These are phyloP conservation scores for Raphicerus campestris DNA, from an alignment of 2,113 vertebrate species.

Conservation along the genomic window DNA sequence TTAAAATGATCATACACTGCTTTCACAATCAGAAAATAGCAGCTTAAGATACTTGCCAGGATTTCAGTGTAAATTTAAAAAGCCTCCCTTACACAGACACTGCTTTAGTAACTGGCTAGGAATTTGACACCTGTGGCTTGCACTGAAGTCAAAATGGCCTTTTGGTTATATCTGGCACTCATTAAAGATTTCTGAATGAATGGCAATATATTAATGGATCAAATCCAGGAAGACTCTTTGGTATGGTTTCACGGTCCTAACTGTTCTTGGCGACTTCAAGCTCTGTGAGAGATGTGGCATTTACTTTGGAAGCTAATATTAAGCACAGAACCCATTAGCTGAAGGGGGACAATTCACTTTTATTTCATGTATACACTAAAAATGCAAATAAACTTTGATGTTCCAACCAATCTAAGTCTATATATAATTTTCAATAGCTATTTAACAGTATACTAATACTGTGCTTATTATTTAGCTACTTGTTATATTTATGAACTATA, in stretches of 20 bases:
- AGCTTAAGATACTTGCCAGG: neutral
- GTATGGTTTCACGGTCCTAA: neutral
- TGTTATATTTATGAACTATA: neutral
- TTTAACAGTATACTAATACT: neutral
- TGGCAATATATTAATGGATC: neutral
- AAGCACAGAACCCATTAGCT: neutral
- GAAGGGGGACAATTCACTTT: neutral
- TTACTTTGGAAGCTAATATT: neutral
- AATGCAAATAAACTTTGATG: neutral
- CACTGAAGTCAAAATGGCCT: neutral
- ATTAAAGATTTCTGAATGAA: neutral
- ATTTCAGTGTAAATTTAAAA: neutral
- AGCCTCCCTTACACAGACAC: neutral
- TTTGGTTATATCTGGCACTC: neutral
- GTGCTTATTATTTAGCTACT: neutral
- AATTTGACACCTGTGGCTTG: neutral
- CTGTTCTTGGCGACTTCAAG: neutral
- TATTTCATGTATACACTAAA: neutral
- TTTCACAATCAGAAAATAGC: constrained; percentile 2
- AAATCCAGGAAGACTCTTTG: neutral
- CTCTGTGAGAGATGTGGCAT: neutral
- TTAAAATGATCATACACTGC: neutral
- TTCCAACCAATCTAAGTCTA: neutral
- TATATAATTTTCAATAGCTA: neutral
- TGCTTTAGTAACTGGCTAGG: neutral